A percentile compares a stretch with the other conserved stretches of the same genome.
These are phyloP conservation scores for Volucella zonaria DNA, from an alignment of 2,888 invertebrate genomes.

Conservation along the genomic window DNA sequence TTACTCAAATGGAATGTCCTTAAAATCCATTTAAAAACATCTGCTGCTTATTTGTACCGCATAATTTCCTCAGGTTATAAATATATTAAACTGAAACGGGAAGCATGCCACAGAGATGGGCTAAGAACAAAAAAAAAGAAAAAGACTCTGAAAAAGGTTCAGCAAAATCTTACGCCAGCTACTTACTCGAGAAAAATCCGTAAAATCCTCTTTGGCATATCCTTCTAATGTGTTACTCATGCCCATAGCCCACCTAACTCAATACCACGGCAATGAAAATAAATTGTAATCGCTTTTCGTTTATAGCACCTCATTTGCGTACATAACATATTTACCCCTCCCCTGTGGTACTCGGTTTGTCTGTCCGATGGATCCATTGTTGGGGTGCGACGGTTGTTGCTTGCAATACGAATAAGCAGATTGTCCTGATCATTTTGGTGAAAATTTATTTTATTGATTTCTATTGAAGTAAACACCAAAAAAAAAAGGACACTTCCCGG, in stretches of 20 bases:
- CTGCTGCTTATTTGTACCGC: no score
- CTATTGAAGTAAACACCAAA: constrained; percentile 19
- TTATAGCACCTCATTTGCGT: constrained; percentile 74
- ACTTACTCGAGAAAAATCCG: constrained; percentile 65
- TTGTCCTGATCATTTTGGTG: constrained; percentile 58
- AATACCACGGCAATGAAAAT: constrained; percentile 66
- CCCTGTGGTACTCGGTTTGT: no score
- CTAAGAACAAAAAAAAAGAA: constrained; percentile 20
- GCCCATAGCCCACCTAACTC: constrained; percentile 33
- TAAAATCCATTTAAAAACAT: no score
- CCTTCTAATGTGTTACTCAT: constrained; percentile 12
- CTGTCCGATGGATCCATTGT: background rate
- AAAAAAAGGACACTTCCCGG: background rate
- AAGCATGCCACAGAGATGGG: background rate
- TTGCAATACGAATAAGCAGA: constrained; percentile 49
- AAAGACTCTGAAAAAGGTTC: constrained; percentile 16
- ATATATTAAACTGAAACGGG: no score
- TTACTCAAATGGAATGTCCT: no score
- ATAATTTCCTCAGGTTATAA: no score
- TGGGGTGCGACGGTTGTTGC: constrained; percentile 5
- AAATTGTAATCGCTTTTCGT: constrained; percentile 72
- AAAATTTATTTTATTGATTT: constrained; percentile 71
- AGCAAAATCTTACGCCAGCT: constrained; percentile 45
- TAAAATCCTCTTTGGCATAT: constrained; percentile 38
- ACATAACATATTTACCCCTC: constrained; percentile 17